These are phyloP conservation scores for Coptotermes formosanus DNA, from an alignment of 1,140 invertebrate species.

Conservation along the genomic window DNA sequence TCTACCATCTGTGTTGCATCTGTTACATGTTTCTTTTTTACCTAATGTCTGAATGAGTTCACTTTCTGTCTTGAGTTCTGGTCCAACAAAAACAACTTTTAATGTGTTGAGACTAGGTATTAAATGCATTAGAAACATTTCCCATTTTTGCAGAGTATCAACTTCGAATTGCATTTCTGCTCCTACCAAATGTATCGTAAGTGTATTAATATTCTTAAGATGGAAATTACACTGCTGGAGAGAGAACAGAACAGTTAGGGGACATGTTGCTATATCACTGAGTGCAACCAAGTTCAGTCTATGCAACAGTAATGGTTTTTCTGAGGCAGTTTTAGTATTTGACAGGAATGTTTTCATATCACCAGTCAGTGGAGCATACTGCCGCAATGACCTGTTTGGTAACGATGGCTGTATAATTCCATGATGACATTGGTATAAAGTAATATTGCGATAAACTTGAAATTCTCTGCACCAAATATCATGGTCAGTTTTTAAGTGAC, in stretches of 20 bases:
- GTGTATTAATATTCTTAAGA: conserved; percentile 30
- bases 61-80: conserved; percentile 58
- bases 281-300: conserved; percentile 60
- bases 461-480: conserved; percentile 46
- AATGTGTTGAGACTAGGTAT: conserved; percentile 55
- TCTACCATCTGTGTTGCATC: conserved; percentile 49
- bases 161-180: conserved; percentile 72
- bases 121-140: conserved; percentile 65
- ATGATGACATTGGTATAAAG: conserved; percentile 46
- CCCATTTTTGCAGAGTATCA: conserved; percentile 65
- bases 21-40: conserved; percentile 51
- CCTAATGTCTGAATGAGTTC: conserved; percentile 53
- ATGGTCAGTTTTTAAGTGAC: conserved; percentile 42
- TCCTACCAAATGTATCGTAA: conserved; percentile 59
- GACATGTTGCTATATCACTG: conserved; percentile 63
- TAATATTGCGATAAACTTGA: conserved; percentile 44
- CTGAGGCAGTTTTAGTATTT: conserved; percentile 34
- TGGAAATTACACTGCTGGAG: conserved; percentile 47
- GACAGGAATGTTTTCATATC: conserved; percentile 35
- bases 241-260: conserved; percentile 60
- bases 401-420: conserved; percentile 43
- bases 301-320: conserved; percentile 52
- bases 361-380: conserved; percentile 51
- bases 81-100: conserved; percentile 60
- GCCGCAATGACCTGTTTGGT: conserved; percentile 51